These are phyloP conservation scores for Pimephales promelas DNA, from an alignment of 2,113 vertebrate species.

Conservation along the genomic window DNA sequence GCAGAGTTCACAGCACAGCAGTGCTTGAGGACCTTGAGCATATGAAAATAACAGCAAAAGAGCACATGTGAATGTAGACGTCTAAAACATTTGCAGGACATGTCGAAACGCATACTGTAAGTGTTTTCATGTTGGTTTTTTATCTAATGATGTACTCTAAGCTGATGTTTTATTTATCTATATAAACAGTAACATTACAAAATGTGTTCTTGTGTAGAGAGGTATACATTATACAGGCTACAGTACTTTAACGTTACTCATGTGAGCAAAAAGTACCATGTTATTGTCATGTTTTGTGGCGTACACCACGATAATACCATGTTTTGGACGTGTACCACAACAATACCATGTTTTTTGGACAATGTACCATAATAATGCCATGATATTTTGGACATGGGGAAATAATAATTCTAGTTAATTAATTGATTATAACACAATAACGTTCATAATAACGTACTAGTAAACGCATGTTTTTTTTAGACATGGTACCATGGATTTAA, in stretches of 20 bases:
- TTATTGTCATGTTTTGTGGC: background rate
- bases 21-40: constrained; percentile 49
- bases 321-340: background rate
- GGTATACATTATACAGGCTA: no score
- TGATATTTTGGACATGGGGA: background rate
- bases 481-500: background rate
- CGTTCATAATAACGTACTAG: background rate
- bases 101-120: constrained; percentile 70
- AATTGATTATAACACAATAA: background rate
- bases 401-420: background rate
- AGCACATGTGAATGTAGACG: background rate
- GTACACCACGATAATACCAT: background rate
- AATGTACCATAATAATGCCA: background rate
- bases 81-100: background rate
- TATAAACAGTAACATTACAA: background rate
- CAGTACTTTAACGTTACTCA: background rate
- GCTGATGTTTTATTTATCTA: background rate
- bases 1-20: background rate
- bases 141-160: background rate
- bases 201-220: background rate
- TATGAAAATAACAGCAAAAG: constrained; percentile 19
- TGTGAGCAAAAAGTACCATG: background rate
- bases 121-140: constrained; percentile 30
- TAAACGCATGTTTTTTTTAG: background rate
- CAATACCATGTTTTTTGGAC: background rate